Evolutionary conservation across 2,797 vertebrate species (phyloP), one percentile per base, ranked within the genome.

Genomic region (Labroides dimidiatus): DNA sequence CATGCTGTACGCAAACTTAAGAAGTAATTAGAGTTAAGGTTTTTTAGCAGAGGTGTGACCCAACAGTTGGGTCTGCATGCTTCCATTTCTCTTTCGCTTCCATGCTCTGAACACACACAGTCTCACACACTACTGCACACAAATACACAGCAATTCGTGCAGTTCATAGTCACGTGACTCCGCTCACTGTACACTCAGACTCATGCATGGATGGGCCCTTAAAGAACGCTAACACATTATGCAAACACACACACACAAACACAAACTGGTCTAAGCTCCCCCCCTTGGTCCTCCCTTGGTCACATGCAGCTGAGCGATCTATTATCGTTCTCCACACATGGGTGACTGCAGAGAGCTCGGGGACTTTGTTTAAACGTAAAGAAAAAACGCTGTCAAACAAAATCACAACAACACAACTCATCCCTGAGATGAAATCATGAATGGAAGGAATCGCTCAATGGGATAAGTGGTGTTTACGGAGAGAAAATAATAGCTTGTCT

Each of bases 381-480:
- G 64, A 81, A 67, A 77, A 80, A 79, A 63, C 45, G 56, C 55
- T 72, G 81, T 77, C 71, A 84, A 87, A 84, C 77, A 55, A 81
- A 74, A 77, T 78, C 4, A 78, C 27, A 9, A 10, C 1, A 47
- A 10, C 20, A 21, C 36, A 33, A 58, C 49, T 73, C 44, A 39
- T 49, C 33, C 3, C 13, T 13, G 27, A 72, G 54, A 65, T 23
- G 27, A 62, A 52, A 2, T 72, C 66, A 33, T 64, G 64, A 78
- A 72, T 10, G 23, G 43, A 56, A 4, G 16, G 20, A 72, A 49
- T 41, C 44, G n/a, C n/a, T 63, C n/a, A 72, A 12, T 13, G 44
- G 27, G 43, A 50, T 43, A 17, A 45, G 56, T 10, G 1, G 3
- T 10, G 30, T 54, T 56, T 30, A 15, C 51, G 27, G 14, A 48